Conservation (phyloP, 2,888 invertebrate species). For the Altica lythri region DNA sequence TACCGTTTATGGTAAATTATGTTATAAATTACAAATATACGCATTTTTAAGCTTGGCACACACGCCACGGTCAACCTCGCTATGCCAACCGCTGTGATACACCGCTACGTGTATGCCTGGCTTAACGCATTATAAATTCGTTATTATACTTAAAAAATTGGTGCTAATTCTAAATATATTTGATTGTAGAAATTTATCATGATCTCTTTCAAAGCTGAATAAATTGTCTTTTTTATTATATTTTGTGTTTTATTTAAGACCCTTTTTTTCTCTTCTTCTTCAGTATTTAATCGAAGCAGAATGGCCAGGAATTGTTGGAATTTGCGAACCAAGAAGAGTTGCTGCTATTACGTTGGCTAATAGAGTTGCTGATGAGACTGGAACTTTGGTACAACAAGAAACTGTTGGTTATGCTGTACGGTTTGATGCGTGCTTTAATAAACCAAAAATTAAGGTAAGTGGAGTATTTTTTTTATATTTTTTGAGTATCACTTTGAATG, state of each 20-base stretch:
- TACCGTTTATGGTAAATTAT: too few species aligned
- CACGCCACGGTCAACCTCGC: too few species aligned
- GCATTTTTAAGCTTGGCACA: too few species aligned
- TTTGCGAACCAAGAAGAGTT: constrained; percentile 91
- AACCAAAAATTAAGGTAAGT: constrained; percentile 74
- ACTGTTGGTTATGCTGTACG: constrained; percentile 87
- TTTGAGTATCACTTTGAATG: too few species aligned
- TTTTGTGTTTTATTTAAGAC: not conserved
- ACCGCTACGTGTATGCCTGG: too few species aligned
- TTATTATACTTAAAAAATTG: too few species aligned
- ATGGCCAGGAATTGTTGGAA: constrained; percentile 82
- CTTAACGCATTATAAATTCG: too few species aligned
- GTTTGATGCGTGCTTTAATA: constrained; percentile 69
- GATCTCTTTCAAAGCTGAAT: constrained; percentile 11
- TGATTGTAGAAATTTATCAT: not conserved
- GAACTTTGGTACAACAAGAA: constrained; percentile 71
- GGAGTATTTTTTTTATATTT: not conserved
- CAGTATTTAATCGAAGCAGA: constrained; percentile 90
- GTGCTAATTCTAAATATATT: too few species aligned
- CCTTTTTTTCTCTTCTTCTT: constrained; percentile 21
- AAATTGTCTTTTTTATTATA: constrained; percentile 5
- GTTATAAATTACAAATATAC: too few species aligned
- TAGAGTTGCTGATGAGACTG: constrained; percentile 87
- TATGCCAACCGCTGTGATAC: too few species aligned
- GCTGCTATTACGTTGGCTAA: constrained; percentile 87